A percentile compares a stretch with the other conserved stretches of the same genome.
These are phyloP conservation scores for Leptinotarsa defecta DNA, from an alignment of 1,140 invertebrate species.

Conservation along the genomic window DNA sequence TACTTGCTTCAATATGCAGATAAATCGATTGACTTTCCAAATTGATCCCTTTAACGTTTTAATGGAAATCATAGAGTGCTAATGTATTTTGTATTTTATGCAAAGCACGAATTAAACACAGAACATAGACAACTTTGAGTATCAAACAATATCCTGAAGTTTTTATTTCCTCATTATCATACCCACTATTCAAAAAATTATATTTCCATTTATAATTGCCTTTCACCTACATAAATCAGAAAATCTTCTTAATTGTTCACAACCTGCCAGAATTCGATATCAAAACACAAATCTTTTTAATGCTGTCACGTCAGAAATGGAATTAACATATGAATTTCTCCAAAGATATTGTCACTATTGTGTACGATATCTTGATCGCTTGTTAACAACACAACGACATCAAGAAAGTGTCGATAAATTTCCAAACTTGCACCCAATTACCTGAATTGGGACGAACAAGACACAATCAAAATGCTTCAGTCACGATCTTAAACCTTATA, in stretches of 20 bases:
- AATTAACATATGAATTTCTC: conserved; percentile 6
- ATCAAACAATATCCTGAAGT: too few relatives aligned
- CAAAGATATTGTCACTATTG: not conserved
- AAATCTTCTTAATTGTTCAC: not conserved
- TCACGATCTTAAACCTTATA: conserved; percentile 38
- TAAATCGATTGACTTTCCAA: too few relatives aligned
- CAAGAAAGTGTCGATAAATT: conserved; percentile 24
- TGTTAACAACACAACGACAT: conserved; percentile 8
- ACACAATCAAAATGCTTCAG: conserved; percentile 8
- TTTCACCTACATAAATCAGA: not conserved
- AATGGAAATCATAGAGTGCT: too few relatives aligned
- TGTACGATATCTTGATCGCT: not conserved
- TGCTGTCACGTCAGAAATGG: not conserved
- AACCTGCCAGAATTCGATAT: not conserved
- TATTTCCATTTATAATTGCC: not conserved
- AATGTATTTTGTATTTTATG: too few relatives aligned
- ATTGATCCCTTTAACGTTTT: too few relatives aligned
- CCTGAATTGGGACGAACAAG: conserved; percentile 39
- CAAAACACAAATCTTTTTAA: not conserved
- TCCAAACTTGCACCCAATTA: conserved; percentile 18
- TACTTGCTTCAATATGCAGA: too few relatives aligned
- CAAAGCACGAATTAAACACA: too few relatives aligned
- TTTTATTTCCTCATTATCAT: too few relatives aligned
- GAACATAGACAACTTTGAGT: too few relatives aligned
- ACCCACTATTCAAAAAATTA: too few relatives aligned